phyloP scores from a whole-genome alignment of 2,888 invertebrate species.

The Ormyrus labotus region DNA sequence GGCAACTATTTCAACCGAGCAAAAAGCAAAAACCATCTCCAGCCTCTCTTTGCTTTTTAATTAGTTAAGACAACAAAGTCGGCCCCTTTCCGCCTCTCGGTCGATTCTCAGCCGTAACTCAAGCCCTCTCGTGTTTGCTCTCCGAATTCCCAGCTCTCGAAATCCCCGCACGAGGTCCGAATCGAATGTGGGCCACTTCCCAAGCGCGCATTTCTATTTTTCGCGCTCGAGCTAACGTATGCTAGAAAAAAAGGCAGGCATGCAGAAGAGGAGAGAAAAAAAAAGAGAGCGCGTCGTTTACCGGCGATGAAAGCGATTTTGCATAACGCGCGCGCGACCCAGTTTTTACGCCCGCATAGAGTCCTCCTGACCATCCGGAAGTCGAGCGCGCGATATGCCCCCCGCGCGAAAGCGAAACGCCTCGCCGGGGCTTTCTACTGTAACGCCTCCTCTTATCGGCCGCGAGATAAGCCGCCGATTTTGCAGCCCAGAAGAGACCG shows the following conservation, averaged over 20 bases:
- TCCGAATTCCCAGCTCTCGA: too few species aligned
- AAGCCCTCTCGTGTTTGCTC: neutral
- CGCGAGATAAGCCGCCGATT: neutral
- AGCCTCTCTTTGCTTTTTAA: too few species aligned
- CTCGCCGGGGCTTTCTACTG: conserved; percentile 12
- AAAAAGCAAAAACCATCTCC: too few species aligned
- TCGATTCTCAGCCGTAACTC: too few species aligned
- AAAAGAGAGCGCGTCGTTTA: conserved; percentile 45
- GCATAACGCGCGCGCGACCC: conserved; percentile 63
- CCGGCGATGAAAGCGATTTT: conserved; percentile 56
- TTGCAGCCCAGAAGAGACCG: conserved; percentile 1
- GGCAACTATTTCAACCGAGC: too few species aligned
- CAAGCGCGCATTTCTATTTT: conserved; percentile 22
- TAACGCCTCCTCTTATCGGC: neutral
- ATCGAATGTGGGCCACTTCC: conserved; percentile 19
- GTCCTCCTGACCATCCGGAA: neutral
- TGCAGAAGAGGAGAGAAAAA: conserved; percentile 31
- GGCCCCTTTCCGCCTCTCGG: too few species aligned
- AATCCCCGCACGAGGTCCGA: too few species aligned
- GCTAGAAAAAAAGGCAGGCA: too few species aligned
- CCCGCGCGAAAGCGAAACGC: conserved; percentile 52
- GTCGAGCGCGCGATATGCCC: neutral
- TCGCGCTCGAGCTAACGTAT: neutral
- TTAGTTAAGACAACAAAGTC: too few species aligned
- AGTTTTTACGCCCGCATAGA: conserved; percentile 67